Base-by-base conservation (phyloP, 2,797 vertebrate genomes). In the Philypnodon macrostomus region DNA sequence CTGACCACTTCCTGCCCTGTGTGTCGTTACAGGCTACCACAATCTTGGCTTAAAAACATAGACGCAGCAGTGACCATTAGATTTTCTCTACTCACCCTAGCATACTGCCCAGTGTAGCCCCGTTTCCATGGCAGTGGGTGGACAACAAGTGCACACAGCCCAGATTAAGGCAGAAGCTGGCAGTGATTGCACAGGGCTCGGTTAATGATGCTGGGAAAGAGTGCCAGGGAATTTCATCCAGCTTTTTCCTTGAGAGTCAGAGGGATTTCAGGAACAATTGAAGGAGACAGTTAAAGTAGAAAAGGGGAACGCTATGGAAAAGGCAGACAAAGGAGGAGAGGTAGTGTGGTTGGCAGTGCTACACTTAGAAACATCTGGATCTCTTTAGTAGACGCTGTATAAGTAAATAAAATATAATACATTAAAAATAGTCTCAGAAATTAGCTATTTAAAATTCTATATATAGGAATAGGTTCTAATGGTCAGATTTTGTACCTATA, bases 91-190 rank as follows among this genome's bases (percentile, higher is more conserved):
- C n/a, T n/a, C n/a, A n/a, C n/a, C n/a, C n/a, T n/a, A n/a, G n/a
- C n/a, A n/a, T n/a, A n/a, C n/a, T n/a, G 21, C 21, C 3, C 59
- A 48, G 55, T n/a, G 1, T 32, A 53, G 64, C 54, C 27, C 31
- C 0, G 84, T 88, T 82, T 45, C 86, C 73, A 85, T 83, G 69
- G 75, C 7, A 45, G 27, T 63, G n/a, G 40, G 51, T 47, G 57
- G 81, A 80, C 77, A 86, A 87, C 83, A 87, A 66, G 75, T 17
- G 69, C 82, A 86, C 80, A 87, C 83, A 88, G 74, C 47, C 54
- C 49, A 65, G 76, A 79, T 77, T 58, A 72, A 75, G 72, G 53
- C 57, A 7, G 65, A 51, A 49, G 70, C 51, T 64, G 73, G 73
- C 67, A 52, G 47, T 1, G 45, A 53, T 45, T 26, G 32, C 47